Percentiles rank a stretch among this genome's conserved stretches.
Evolutionary conservation across 2,797 vertebrate genomes (phyloP).

Genomic region (Pseudocheirus occidentalis): DNA sequence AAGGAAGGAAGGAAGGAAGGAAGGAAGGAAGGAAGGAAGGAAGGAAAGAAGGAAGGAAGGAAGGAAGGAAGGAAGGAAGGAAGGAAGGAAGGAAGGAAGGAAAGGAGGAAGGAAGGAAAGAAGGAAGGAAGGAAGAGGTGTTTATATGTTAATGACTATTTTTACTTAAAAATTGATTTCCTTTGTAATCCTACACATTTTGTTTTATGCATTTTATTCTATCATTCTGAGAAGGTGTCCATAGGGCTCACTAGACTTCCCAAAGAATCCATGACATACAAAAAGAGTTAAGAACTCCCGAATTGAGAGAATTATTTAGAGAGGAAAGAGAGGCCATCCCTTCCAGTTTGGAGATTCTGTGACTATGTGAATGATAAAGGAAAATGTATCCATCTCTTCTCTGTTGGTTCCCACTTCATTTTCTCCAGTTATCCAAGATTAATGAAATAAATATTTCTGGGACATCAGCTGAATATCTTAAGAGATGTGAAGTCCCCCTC

Average conservation of each 20-base stretch:
- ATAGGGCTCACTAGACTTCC: background rate
- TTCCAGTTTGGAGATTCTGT: background rate
- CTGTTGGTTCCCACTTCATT: background rate
- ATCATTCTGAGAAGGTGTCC: background rate
- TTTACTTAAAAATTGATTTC: background rate
- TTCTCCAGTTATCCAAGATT: background rate
- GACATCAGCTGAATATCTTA: background rate
- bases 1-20: no score
- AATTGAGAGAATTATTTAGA: background rate
- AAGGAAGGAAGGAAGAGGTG: no score
- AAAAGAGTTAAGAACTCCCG: background rate
- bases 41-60: no score
- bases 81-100: no score
- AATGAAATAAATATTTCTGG: background rate
- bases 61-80: no score
- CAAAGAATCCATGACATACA: background rate
- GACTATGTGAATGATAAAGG: background rate
- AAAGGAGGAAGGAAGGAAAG: no score
- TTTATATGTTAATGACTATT: background rate
- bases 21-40: no score
- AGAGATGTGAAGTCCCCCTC: background rate
- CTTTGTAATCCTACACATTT: background rate
- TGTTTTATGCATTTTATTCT: background rate
- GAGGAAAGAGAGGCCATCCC: background rate
- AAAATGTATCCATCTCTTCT: background rate